phyloP scores from a whole-genome alignment of 2,797 vertebrate species.

The Sebastolobus altivelis region DNA sequence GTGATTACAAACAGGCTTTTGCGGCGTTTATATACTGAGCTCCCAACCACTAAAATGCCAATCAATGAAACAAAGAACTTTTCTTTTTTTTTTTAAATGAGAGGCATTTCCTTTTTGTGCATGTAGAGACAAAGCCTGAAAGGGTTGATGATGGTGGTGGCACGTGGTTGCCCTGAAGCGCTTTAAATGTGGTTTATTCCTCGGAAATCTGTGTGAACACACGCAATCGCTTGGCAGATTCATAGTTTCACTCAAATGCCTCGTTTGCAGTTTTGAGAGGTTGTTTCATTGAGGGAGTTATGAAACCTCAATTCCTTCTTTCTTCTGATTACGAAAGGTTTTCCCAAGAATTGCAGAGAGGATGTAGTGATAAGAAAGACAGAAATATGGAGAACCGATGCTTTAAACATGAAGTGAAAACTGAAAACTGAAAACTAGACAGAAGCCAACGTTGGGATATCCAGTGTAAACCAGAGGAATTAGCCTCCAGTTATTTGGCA shows the following conservation, averaged over 20 bases:
- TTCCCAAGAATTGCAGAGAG: background rate
- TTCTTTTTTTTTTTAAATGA: constrained; percentile 20
- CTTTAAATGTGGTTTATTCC: background rate
- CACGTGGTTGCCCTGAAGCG: constrained; percentile 25
- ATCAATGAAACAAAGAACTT: constrained; percentile 31
- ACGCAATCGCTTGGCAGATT: background rate
- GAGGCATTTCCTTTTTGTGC: constrained; percentile 53
- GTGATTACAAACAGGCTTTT: background rate
- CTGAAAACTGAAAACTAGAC: too few species aligned
- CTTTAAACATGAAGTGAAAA: background rate
- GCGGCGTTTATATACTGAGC: constrained; percentile 57
- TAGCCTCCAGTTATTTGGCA: background rate
- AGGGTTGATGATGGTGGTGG: constrained; percentile 8
- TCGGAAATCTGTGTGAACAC: background rate
- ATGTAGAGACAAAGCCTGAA: constrained; percentile 57
- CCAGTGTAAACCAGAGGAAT: background rate
- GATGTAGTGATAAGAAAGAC: background rate
- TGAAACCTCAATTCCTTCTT: constrained; percentile 27
- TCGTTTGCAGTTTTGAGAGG: background rate
- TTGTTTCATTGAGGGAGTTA: constrained; percentile 42
- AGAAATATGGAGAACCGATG: background rate
- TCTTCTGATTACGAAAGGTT: background rate
- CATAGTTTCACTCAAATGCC: constrained; percentile 9
- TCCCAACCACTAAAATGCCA: constrained; percentile 26
- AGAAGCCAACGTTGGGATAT: background rate